Percentiles rank a stretch among this genome's conserved stretches.
Conservation (phyloP, 2,797 vertebrate species). For the Pachyuromys duprasi region DNA sequence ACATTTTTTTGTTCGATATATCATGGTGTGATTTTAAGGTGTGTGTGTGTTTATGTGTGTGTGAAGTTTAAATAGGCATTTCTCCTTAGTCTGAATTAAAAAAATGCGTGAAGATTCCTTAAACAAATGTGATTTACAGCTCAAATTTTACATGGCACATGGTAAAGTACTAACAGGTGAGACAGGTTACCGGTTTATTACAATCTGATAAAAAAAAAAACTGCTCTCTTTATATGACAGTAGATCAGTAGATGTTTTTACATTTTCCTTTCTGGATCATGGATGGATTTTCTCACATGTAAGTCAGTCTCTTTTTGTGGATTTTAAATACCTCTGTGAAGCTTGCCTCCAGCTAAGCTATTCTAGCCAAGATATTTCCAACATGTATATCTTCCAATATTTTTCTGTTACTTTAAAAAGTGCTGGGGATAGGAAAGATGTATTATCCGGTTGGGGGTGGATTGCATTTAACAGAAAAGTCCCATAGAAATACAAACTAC, state of each 20-base stretch:
- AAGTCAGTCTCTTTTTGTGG: not conserved
- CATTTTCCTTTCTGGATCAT: not conserved
- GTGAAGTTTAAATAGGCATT: not conserved
- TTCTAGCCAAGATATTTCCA: slow-evolving; percentile 39
- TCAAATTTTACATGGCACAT: not conserved
- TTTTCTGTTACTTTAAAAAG: not conserved
- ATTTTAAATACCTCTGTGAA: not conserved
- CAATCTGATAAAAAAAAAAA: not conserved
- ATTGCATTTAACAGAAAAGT: not conserved
- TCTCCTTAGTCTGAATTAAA: not conserved
- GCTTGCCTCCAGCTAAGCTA: not conserved
- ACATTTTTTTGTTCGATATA: not conserved
- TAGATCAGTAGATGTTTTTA: not conserved
- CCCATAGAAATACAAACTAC: not conserved
- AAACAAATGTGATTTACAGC: not conserved
- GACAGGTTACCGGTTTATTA: not conserved
- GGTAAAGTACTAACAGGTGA: not conserved
- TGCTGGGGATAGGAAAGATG: not conserved
- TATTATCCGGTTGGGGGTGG: not conserved
- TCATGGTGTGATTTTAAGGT: slow-evolving; percentile 2
- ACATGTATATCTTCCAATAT: not conserved
- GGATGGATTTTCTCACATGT: not conserved
- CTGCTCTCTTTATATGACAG: not conserved
- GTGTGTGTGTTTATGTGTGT: not conserved
- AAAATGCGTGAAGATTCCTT: not conserved